Conservation (phyloP, 1,140 invertebrate genomes). For the Atta cephalotes region DNA sequence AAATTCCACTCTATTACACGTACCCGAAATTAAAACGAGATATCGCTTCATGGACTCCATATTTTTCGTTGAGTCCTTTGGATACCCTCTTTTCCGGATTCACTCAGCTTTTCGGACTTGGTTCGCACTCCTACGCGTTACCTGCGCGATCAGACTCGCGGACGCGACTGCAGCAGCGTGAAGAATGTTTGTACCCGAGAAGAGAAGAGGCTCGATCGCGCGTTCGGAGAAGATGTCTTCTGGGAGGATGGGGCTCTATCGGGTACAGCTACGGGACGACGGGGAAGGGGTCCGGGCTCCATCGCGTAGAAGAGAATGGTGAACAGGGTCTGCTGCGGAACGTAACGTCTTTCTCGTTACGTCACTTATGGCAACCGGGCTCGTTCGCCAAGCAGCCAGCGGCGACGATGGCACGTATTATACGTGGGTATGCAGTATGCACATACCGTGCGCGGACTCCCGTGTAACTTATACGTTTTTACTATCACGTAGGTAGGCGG, state of each 20-base stretch:
- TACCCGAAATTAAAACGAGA: slow-evolving; percentile 65
- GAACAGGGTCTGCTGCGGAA: slow-evolving; percentile 21
- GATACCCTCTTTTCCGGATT: slow-evolving; percentile 11
- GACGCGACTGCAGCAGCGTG: slow-evolving; percentile 67
- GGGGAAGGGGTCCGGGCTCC: slow-evolving; percentile 27
- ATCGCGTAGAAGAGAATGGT: slow-evolving; percentile 49
- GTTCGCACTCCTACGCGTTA: slow-evolving; percentile 64
- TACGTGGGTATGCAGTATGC: slow-evolving; percentile 33
- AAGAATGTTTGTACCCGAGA: slow-evolving; percentile 57
- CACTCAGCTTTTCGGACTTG: slow-evolving; percentile 7
- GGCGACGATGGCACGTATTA: slow-evolving; percentile 25
- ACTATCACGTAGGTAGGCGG: neutral
- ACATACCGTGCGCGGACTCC: slow-evolving; percentile 17
- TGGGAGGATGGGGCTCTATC: slow-evolving; percentile 62
- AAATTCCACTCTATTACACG: slow-evolving; percentile 26
- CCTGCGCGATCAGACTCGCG: slow-evolving; percentile 69
- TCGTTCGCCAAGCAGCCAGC: slow-evolving; percentile 48
- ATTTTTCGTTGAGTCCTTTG: neutral
- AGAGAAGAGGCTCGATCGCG: slow-evolving; percentile 45
- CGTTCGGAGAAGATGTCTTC: slow-evolving; percentile 58
- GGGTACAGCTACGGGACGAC: neutral
- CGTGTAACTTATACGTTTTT: slow-evolving; percentile 54
- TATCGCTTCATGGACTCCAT: slow-evolving; percentile 55
- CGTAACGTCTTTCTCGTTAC: slow-evolving; percentile 70
- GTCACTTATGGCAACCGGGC: slow-evolving; percentile 58